Evolutionary conservation across 2,888 invertebrate species (phyloP).

Genomic region (Myopa tessellatipennis): DNA sequence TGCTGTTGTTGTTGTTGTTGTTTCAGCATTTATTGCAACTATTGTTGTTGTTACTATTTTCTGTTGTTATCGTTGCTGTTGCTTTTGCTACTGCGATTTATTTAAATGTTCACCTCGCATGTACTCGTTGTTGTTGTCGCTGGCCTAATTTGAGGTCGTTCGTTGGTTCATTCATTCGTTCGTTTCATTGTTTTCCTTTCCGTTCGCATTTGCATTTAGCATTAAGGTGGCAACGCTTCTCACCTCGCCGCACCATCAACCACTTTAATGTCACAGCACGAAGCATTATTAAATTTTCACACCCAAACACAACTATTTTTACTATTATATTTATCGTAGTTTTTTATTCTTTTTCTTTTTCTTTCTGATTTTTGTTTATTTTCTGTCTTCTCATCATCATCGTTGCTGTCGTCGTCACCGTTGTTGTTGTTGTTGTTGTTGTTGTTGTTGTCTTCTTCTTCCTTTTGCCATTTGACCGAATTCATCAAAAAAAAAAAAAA

Average conservation of each 20-base stretch:
- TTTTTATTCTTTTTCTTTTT: background rate
- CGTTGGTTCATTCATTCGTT: slow-evolving; percentile 50
- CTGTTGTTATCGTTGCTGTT: slow-evolving; percentile 32
- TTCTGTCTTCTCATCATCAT: too few species aligned
- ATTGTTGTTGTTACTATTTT: slow-evolving; percentile 2
- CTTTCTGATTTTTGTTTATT: too few species aligned
- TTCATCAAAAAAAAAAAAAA: background rate
- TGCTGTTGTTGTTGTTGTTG: background rate
- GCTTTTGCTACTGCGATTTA: slow-evolving; percentile 33
- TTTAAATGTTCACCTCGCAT: slow-evolving; percentile 40
- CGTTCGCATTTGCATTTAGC: slow-evolving; percentile 22
- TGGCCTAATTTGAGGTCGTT: slow-evolving; percentile 65
- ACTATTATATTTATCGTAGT: background rate
- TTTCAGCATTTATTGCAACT: background rate
- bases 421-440: background rate
- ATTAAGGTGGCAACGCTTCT: slow-evolving; percentile 4
- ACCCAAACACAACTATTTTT: background rate
- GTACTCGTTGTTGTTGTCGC: slow-evolving; percentile 29
- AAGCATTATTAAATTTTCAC: background rate
- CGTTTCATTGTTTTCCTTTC: too few species aligned
- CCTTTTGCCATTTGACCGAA: background rate
- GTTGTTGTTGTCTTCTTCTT: background rate
- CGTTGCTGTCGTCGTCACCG: too few species aligned
- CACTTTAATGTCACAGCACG: background rate
- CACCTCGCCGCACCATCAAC: background rate